A percentile compares a stretch with the other conserved stretches of the same genome.
phyloP scores from a whole-genome alignment of 2,113 vertebrate species.

The Heloderma charlesbogerti region DNA sequence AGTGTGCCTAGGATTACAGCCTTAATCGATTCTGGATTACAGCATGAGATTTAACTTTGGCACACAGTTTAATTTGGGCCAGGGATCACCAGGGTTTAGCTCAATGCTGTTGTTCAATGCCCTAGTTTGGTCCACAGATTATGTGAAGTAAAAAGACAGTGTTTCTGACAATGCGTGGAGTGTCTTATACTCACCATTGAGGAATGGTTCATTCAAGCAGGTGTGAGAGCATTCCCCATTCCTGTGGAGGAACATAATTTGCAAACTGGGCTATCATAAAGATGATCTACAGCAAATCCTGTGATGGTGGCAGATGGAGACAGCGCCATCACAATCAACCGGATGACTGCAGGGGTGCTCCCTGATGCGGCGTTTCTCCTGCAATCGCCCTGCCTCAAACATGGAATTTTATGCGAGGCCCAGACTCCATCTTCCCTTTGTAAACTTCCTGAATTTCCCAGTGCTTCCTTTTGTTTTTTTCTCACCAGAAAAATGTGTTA shows the following conservation, averaged over 20 bases:
- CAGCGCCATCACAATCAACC: too few relatives aligned
- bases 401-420: too few relatives aligned
- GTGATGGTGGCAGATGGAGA: background rate
- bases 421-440: too few relatives aligned
- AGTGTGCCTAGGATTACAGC: background rate
- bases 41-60: background rate
- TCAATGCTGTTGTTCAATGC: background rate
- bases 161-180: background rate
- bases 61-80: background rate
- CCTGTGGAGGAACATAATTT: background rate
- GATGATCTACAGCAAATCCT: background rate
- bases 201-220: background rate
- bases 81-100: background rate
- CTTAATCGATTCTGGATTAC: background rate
- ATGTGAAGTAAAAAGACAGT: background rate
- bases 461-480: too few relatives aligned
- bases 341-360: too few relatives aligned
- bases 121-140: background rate
- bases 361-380: too few relatives aligned
- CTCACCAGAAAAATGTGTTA: too few relatives aligned
- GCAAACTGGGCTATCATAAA: background rate
- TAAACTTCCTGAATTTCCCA: too few relatives aligned
- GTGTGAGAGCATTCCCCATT: background rate
- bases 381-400: too few relatives aligned
- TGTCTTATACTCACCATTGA: background rate